Base-by-base conservation (phyloP, 2,888 invertebrate species). In the Tricholauxania praeusta region DNA sequence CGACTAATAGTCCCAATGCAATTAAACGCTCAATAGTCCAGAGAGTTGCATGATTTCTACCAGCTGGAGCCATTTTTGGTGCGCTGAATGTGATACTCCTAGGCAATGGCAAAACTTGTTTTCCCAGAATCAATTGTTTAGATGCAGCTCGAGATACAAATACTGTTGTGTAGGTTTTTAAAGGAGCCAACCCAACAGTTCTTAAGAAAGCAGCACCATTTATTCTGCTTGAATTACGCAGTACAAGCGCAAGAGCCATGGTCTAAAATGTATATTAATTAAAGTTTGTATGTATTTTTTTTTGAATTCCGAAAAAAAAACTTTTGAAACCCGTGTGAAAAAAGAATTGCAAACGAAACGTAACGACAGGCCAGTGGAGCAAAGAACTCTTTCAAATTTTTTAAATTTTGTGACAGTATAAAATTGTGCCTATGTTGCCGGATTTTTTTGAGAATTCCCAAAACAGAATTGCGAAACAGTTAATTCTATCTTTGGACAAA, bases 1-100 rank as follows among this genome's bases (percentile, higher is more conserved):
- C 81, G 0, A 91, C 92, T 65, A 96, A 83, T 67, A 96, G 86
- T 0, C 89, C 88, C 1, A 90, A 89, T 0, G 94, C 89, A 1
- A 94, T 87, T 3, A 89, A 82, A 80, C 91, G 92, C 88, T 96
- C 96, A 0, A 93, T 87, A 48, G 93, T 91, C 96, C 96, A 97
- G 77, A 95, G 83, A 77, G 91, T 90, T 2, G 93, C 90, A 83
- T 96, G 94, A 83, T 92, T 83, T 19, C 82, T 79, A 15, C 79
- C 79, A 5, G 78, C 79, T 6, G 82, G 62, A 12, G 84, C 80
- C 78, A 84, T 77, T 65, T 78, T 81, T 0, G 85, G 83, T 17
- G 85, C 79, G 68, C 82, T 85, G 8, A 83, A 69, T 2, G 84
- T 77, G 77, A 86, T 81, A 55, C 77, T 81, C 8, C 86, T 82